phyloP scores from a whole-genome alignment of 1,140 invertebrate species.

The Polypedilum pembai region DNA sequence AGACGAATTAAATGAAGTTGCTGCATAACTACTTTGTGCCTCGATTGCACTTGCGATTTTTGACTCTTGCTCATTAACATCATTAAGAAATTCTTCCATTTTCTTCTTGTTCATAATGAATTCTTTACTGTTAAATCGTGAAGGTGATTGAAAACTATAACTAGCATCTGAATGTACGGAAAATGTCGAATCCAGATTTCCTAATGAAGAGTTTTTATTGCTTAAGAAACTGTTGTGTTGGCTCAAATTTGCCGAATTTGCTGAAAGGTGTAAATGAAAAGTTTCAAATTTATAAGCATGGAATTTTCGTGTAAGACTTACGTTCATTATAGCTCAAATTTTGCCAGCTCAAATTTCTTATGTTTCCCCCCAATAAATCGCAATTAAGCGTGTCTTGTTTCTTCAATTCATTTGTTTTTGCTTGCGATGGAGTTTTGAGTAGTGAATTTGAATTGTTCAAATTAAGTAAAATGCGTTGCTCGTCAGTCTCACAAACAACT shows the following conservation, averaged over 20 bases:
- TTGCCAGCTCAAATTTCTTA: constrained; percentile 19
- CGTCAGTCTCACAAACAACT: constrained; percentile 37
- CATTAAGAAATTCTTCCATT: constrained; percentile 33
- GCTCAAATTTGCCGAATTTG: neutral
- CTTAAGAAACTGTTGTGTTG: neutral
- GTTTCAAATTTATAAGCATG: neutral
- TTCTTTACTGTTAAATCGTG: constrained; percentile 32
- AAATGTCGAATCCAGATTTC: neutral
- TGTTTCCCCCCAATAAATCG: neutral
- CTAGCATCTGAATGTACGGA: neutral
- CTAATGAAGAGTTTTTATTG: neutral
- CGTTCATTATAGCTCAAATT: neutral
- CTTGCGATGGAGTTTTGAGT: neutral
- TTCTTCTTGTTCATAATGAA: constrained; percentile 34
- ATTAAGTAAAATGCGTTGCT: constrained; percentile 42
- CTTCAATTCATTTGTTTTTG: neutral
- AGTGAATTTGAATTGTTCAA: constrained; percentile 34
- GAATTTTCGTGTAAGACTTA: neutral
- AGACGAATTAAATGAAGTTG: constrained; percentile 35
- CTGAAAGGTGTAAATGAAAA: neutral
- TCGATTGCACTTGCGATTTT: constrained; percentile 34
- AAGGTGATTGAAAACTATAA: neutral
- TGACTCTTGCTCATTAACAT: constrained; percentile 35
- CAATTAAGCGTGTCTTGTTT: constrained; percentile 33
- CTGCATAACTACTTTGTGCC: constrained; percentile 32